Evolutionary conservation across 2,113 vertebrate species (phyloP), one percentile per base, ranked within the genome.

Genomic region (Polyodon spathula): DNA sequence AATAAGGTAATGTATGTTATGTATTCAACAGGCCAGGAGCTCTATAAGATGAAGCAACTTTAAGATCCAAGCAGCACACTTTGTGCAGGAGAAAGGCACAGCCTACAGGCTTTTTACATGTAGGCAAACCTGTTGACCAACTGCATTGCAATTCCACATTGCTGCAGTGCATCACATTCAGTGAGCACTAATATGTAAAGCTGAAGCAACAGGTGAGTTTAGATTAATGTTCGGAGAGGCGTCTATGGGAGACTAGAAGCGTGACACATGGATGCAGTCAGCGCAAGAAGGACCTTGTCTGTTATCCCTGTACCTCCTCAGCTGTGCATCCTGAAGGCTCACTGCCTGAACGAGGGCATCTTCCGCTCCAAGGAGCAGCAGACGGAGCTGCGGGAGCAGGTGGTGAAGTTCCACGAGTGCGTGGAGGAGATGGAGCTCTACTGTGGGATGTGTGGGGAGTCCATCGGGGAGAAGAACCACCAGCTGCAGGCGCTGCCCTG

Each of bases 391-490:
- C 85, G 94, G 1, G 82, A 92, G 60, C 93, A 97, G 0, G 94
- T 99, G 1, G 95, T 99, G 71, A 92, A 93, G 76, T 97, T 97
- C 84, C 93, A 98, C 4, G 94, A 97, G 73, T 98, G 93, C 0
- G 94, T 99, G 56, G 95, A 98, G 78, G 95, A 98, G 83, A 89
- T 94, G 60, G 95, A 97, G 82, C 90, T 99, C 11, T 99, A 98
- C 84, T 99, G 96, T 5, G 96, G 95, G 74, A 91, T 99, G 88
- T 99, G 96, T 6, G 96, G 96, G 1, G 96, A 99, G 80, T 94
- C 95, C 71, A 95, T 99, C 0, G 96, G 96, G 16, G 95, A 99
- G 80, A 89, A 83, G 76, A 94, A 99, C 80, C 90, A 91, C 76
- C 93, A 94, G 76, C 90, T 99, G 64, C 96, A 99, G 86, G 93